Evolutionary conservation across 2,888 invertebrate species (phyloP).

Genomic region (Drosophila pullipes): DNA sequence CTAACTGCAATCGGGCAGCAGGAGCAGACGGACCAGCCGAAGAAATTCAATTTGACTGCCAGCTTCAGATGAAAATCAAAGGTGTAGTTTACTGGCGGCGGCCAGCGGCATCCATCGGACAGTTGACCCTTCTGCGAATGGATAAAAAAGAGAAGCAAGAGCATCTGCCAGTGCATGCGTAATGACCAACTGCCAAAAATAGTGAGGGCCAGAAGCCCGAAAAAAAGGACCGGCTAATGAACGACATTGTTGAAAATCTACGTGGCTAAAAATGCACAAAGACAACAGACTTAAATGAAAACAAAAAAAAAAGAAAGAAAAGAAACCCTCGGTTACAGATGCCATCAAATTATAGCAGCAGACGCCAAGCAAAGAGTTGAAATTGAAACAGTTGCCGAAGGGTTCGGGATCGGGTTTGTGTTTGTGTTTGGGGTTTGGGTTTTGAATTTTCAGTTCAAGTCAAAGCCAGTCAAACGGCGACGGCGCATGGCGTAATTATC

Average conservation of each 20-base stretch:
- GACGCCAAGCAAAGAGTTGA: constrained; percentile 57
- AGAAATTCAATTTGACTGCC: constrained; percentile 73
- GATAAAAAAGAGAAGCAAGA: constrained; percentile 47
- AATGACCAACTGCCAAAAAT: constrained; percentile 82
- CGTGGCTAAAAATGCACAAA: constrained; percentile 58
- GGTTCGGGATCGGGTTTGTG: constrained; percentile 47
- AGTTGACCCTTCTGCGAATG: constrained; percentile 77
- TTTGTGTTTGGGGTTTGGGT: constrained; percentile 13
- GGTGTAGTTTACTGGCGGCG: constrained; percentile 77
- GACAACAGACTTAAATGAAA: constrained; percentile 27
- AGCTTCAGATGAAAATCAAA: constrained; percentile 73
- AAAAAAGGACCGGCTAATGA: constrained; percentile 68
- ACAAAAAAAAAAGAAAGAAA: constrained; percentile 7
- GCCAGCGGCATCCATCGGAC: constrained; percentile 46
- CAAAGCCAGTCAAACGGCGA: constrained; percentile 70
- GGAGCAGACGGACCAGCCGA: constrained; percentile 19
- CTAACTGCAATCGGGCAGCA: constrained; percentile 47
- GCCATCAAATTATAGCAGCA: constrained; percentile 70
- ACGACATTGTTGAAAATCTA: constrained; percentile 76
- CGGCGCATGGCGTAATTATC: constrained; percentile 74
- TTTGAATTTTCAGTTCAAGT: constrained; percentile 43
- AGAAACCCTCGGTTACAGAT: constrained; percentile 70
- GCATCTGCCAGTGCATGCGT: constrained; percentile 83
- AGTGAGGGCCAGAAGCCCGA: constrained; percentile 55
- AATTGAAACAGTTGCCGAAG: constrained; percentile 76